Conservation (phyloP, 1,140 invertebrate species). For the Acromyrmex charruanus region DNA sequence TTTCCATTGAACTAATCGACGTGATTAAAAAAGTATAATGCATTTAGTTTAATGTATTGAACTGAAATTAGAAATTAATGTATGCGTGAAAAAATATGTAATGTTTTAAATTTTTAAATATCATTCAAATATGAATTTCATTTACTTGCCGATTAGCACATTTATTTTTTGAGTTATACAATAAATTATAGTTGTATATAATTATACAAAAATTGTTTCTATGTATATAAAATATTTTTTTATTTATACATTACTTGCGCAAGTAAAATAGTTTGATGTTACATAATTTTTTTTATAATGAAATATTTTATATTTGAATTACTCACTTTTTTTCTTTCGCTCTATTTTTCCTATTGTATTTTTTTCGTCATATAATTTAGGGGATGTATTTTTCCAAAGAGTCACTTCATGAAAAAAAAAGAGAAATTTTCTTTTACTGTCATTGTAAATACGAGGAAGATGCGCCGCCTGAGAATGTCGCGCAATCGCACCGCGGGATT, state of each 20-base stretch:
- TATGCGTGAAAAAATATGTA: neutral
- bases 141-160: neutral
- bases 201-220: neutral
- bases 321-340: neutral
- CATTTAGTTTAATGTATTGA: neutral
- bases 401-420: constrained; percentile 24
- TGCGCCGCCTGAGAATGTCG: constrained; percentile 36
- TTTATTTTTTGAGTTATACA: neutral
- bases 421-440: neutral
- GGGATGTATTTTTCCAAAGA: neutral
- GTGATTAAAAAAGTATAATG: neutral
- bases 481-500: constrained; percentile 36
- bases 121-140: neutral
- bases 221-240: neutral
- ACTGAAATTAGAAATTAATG: neutral
- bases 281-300: neutral
- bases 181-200: neutral
- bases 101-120: neutral
- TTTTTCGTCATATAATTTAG: constrained; percentile 10
- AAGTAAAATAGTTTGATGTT: neutral
- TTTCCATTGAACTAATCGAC: neutral
- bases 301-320: neutral
- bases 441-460: constrained; percentile 29
- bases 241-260: neutral
- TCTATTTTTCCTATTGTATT: neutral